These are phyloP conservation scores for Aphelenchoides bicaudatus DNA, from an alignment of 2,888 invertebrate species.

Conservation along the genomic window DNA sequence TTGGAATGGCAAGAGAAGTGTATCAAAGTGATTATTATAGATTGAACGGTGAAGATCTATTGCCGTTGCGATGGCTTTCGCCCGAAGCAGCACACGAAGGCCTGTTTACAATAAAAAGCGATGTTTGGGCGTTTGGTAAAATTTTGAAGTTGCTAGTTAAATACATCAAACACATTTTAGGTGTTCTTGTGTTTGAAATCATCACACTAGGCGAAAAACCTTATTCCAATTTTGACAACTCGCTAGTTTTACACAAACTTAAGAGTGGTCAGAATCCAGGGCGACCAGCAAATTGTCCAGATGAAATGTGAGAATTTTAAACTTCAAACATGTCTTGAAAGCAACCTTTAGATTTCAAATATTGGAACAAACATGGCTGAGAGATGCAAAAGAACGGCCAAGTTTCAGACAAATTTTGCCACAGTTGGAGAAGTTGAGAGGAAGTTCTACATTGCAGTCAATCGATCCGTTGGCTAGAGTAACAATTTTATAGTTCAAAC, in stretches of 20 bases:
- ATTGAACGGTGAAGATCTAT: constrained; percentile 80
- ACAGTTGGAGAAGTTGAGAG: constrained; percentile 45
- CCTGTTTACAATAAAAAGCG: constrained; percentile 90
- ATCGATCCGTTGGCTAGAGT: constrained; percentile 11
- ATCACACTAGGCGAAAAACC: constrained; percentile 92
- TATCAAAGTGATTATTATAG: constrained; percentile 95
- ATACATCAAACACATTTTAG: no score
- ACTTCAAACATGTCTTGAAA: constrained; percentile 7
- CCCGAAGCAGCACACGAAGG: constrained; percentile 93
- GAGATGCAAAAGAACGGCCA: constrained; percentile 39
- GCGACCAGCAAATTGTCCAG: constrained; percentile 75
- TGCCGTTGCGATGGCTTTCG: constrained; percentile 97
- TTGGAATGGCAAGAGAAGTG: constrained; percentile 90
- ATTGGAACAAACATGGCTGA: constrained; percentile 41
- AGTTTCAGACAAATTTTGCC: constrained; percentile 42
- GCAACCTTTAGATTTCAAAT: constrained; percentile 37
- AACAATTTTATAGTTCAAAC: constrained; percentile 13
- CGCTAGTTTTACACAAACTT: constrained; percentile 74
- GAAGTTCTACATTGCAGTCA: constrained; percentile 39
- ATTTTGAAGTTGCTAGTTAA: no score
- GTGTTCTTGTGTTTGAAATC: constrained; percentile 90
- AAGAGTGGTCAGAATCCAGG: constrained; percentile 69
- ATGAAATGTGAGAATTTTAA: constrained; percentile 64
- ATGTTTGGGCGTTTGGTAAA: constrained; percentile 68
- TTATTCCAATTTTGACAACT: constrained; percentile 83